Conservation (phyloP, 2,797 vertebrate species). For the Malurus splendens region DNA sequence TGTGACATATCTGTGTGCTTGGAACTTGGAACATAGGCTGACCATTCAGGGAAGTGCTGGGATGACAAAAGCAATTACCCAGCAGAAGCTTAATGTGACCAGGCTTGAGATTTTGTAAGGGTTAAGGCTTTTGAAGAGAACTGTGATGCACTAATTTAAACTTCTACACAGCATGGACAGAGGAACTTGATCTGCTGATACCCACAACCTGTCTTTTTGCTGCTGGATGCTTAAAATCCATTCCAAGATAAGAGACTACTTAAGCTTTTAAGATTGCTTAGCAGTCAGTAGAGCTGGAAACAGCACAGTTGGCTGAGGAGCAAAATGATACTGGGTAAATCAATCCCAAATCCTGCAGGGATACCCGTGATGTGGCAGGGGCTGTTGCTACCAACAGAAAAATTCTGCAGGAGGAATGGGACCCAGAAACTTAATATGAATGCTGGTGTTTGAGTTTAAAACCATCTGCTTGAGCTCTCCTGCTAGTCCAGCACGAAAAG, state of each 20-base stretch:
- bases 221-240: neutral
- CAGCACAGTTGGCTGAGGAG: neutral
- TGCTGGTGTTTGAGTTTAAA: neutral
- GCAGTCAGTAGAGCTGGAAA: neutral
- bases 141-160: neutral
- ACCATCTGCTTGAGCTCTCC: neutral
- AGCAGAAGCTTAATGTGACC: neutral
- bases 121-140: neutral
- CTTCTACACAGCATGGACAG: neutral
- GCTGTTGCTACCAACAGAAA: neutral
- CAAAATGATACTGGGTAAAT: neutral
- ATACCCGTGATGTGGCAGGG: neutral
- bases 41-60: rapidly evolving
- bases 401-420: neutral
- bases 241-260: neutral
- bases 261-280: neutral
- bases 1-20: neutral
- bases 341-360: neutral
- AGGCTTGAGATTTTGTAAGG: neutral
- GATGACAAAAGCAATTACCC: neutral
- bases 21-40: neutral
- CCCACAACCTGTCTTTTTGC: neutral
- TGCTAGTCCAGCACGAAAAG: neutral
- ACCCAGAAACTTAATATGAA: neutral
- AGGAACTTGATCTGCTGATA: neutral